Conservation (phyloP, 2,113 vertebrate genomes). For the Acanthisitta chloris region DNA sequence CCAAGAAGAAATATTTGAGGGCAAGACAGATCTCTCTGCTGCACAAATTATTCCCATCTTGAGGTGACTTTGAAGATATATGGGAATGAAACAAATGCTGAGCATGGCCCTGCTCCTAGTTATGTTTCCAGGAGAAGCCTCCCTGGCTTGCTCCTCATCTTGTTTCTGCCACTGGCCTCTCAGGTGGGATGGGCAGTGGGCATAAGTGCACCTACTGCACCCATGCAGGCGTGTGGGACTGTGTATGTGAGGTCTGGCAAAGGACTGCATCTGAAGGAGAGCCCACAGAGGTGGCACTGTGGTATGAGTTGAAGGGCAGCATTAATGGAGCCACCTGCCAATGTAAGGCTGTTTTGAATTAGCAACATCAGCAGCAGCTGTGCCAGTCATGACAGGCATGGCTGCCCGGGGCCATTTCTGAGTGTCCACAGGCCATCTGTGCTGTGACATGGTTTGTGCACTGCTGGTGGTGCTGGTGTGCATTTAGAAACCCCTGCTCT, state of each 20-base stretch:
- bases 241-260: fast-evolving
- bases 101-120: background rate
- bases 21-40: background rate
- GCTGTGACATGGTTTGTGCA: background rate
- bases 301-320: background rate
- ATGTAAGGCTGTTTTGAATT: background rate
- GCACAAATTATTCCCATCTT: fast-evolving
- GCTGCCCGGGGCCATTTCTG: background rate
- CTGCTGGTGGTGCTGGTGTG: background rate
- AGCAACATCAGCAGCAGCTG: background rate
- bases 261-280: background rate
- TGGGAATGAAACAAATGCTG: background rate
- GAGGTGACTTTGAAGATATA: background rate
- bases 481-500: background rate
- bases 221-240: background rate
- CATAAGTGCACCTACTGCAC: background rate
- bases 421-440: background rate
- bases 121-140: background rate
- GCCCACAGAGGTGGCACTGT: background rate
- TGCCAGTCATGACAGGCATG: background rate
- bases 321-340: background rate
- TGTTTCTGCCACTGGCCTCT: background rate
- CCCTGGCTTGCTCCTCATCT: background rate
- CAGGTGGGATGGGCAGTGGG: fast-evolving
- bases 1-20: background rate